phyloP scores from a whole-genome alignment of 2,113 vertebrate genomes.

The Grallaria varia region DNA sequence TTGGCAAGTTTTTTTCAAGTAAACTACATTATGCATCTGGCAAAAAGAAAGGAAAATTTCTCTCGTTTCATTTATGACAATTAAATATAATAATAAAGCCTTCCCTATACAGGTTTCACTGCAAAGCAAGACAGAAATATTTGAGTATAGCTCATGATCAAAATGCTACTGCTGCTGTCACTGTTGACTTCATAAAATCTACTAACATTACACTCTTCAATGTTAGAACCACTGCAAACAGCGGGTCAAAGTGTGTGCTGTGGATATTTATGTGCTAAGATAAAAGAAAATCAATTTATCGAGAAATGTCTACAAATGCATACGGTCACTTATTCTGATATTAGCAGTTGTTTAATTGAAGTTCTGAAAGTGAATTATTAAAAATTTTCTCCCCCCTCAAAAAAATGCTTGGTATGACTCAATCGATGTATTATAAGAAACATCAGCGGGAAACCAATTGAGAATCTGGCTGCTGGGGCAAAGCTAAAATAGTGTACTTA shows the following conservation, averaged over 20 bases:
- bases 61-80: not conserved
- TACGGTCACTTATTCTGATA: not conserved
- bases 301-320: not conserved
- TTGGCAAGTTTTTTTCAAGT: not conserved
- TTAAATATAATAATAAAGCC: not conserved
- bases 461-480: conserved; percentile 42
- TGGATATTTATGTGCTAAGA: not conserved
- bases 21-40: not conserved
- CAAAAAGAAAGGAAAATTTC: not conserved
- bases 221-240: conserved; percentile 13
- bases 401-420: conserved; percentile 12
- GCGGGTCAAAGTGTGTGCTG: not conserved
- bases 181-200: not conserved
- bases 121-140: not conserved
- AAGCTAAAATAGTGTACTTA: conserved; percentile 58
- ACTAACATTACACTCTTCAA: not conserved
- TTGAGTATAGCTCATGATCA: not conserved
- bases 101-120: not conserved
- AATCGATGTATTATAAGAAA: conserved; percentile 45
- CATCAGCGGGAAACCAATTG: conserved; percentile 34
- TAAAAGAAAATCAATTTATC: conserved; percentile 34
- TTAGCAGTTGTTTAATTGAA: not conserved
- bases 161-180: not conserved
- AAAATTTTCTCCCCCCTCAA: not conserved
- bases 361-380: conserved; percentile 19